Evolutionary conservation across 1,140 invertebrate species (phyloP).

Genomic region (Chymomyza costata): DNA sequence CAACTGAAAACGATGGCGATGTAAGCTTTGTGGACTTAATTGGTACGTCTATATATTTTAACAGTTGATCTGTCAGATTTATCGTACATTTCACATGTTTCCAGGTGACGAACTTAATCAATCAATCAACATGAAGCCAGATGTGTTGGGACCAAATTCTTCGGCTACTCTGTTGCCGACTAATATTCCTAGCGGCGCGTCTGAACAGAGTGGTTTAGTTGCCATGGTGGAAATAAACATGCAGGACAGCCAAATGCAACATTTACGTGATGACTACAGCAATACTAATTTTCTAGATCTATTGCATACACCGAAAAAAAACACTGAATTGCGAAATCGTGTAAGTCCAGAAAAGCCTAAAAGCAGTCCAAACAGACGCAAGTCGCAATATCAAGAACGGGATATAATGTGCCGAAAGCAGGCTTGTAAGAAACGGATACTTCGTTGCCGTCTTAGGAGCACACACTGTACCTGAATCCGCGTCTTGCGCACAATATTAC

Average conservation of each 20-base stretch:
- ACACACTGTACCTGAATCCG: background rate
- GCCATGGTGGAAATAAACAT: constrained; percentile 61
- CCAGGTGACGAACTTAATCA: constrained; percentile 30
- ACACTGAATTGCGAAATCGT: background rate
- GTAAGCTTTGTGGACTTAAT: constrained; percentile 21
- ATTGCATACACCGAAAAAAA: background rate
- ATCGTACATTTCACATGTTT: background rate
- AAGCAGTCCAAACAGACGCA: background rate
- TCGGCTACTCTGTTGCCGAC: too few species aligned
- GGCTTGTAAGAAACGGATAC: background rate
- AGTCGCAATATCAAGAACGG: too few species aligned
- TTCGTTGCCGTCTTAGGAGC: constrained; percentile 29
- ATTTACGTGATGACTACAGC: constrained; percentile 35
- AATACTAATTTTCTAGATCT: constrained; percentile 17
- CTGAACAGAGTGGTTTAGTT: background rate
- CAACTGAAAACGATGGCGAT: background rate
- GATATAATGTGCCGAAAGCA: constrained; percentile 23
- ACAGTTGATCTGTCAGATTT: background rate
- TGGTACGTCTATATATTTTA: constrained; percentile 15
- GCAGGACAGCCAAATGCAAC: constrained; percentile 25
- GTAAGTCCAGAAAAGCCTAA: background rate
- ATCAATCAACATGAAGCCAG: background rate
- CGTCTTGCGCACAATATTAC: too few species aligned
- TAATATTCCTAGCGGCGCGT: too few species aligned
- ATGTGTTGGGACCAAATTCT: background rate